phyloP scores from a whole-genome alignment of 1,140 invertebrate species.

The Lanistes nyassanus region DNA sequence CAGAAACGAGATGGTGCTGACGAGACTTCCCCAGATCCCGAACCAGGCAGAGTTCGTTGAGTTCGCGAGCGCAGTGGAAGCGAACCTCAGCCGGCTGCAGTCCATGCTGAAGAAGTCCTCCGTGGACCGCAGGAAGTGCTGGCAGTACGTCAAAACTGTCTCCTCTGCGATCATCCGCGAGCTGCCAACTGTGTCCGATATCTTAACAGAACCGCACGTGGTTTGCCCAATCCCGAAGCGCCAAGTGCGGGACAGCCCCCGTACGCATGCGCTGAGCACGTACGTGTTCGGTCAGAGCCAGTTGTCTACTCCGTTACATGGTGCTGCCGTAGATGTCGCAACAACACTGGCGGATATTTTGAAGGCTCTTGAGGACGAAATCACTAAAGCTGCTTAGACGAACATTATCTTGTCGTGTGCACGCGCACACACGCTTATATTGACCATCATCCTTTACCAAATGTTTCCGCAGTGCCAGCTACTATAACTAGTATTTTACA shows the following conservation, averaged over 20 bases:
- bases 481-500: too few relatives aligned
- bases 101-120: constrained; percentile 29
- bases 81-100: constrained; percentile 42
- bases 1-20: constrained; percentile 22
- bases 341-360: constrained; percentile 8
- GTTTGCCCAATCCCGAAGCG: constrained; percentile 38
- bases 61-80: constrained; percentile 36
- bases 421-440: too few relatives aligned
- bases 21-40: constrained; percentile 25
- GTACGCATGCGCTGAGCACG: constrained; percentile 24
- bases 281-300: constrained; percentile 4
- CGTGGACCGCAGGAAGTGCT: constrained; percentile 32
- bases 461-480: too few relatives aligned
- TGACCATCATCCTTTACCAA: too few relatives aligned
- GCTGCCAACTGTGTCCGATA: constrained; percentile 39
- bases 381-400: too few relatives aligned
- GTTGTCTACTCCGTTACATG: background rate
- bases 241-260: constrained; percentile 10
- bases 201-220: constrained; percentile 27
- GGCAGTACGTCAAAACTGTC: constrained; percentile 51
- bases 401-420: too few relatives aligned
- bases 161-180: constrained; percentile 49
- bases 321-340: constrained; percentile 3
- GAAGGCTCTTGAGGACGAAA: constrained; percentile 2
- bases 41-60: constrained; percentile 9